Base-by-base conservation (phyloP, 2,797 vertebrate genomes). In the Toxotes lorentzi region DNA sequence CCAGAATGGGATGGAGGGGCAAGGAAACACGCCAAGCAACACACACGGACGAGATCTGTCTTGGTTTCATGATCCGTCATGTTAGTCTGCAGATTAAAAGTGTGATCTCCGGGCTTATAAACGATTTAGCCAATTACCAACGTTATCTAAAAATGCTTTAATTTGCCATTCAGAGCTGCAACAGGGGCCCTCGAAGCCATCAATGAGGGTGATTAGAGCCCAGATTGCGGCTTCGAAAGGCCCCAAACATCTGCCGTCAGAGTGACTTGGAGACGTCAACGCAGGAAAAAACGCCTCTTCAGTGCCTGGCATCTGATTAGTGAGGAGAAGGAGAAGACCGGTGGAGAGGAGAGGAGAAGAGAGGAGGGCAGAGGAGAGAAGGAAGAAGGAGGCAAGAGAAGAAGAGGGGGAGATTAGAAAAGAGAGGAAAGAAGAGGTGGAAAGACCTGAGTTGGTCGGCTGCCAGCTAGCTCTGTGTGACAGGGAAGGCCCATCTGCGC, bases 121-220 rank as follows among this genome's bases (percentile, higher is more conserved):
- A 89, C 81, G 93, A 95, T 95, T 95, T 94, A 92, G 91, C 89
- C 90, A 92, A 93, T 94, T 94, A 94, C 92, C 76, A 83, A 91
- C 90, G 92, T 93, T 93, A 94, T 93, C 93, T 87, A 91, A 93
- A 93, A 94, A 91, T 9, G 88, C 92, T 93, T 93, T 94, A 94
- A 95, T 95, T 95, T 95, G 88, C 91, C 93, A 95, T 95, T 95
- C 93, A 95, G 91, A 68, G 86, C 86, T 89, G 88, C 91, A 91
- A 94, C 92, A 90, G 94, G 92, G 90, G 91, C 92, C 92, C 91
- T 91, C 89, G 77, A 79, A 86, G 91, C 75, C 82, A 87, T 95
- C 95, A 95, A 95, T 95, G 94, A 94, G 92, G 89, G 87, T 95
- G 94, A 96, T 96, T 95, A 95, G 91, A 95, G 90, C 82, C 89